Percentiles rank a stretch among this genome's conserved stretches.
phyloP scores from a whole-genome alignment of 1,140 invertebrate species.

The Drosophila setifemur region DNA sequence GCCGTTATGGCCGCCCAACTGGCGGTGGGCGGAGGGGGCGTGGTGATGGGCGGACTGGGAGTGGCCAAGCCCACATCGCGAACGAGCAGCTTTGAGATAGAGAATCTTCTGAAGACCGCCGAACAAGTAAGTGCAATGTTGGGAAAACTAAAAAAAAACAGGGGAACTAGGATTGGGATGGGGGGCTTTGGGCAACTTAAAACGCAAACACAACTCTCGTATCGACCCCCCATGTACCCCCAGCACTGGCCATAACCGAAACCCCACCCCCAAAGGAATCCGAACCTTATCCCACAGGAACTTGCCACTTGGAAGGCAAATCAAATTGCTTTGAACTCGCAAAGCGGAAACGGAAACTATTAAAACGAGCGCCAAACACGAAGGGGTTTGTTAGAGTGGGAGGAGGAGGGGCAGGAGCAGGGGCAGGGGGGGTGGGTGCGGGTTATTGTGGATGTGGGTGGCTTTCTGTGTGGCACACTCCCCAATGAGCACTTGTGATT shows the following conservation, averaged over 20 bases:
- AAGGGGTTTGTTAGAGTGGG: no score
- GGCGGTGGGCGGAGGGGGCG: slow-evolving; percentile 40
- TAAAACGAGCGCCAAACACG: slow-evolving; percentile 75
- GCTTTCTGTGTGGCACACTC: slow-evolving; percentile 18
- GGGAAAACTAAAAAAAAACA: slow-evolving; percentile 3
- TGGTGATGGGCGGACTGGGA: slow-evolving; percentile 48
- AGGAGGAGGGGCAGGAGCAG: no score
- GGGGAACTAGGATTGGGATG: neutral
- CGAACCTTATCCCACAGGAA: slow-evolving; percentile 38
- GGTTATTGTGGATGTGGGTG: neutral
- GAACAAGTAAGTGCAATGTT: slow-evolving; percentile 83
- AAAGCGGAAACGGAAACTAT: slow-evolving; percentile 78
- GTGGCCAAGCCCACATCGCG: slow-evolving; percentile 87
- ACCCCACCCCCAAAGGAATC: neutral
- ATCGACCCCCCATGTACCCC: neutral
- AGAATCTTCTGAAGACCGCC: slow-evolving; percentile 92
- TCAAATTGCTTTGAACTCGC: slow-evolving; percentile 75
- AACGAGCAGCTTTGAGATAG: slow-evolving; percentile 94
- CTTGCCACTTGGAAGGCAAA: slow-evolving; percentile 72
- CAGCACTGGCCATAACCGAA: neutral
- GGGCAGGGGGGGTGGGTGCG: neutral
- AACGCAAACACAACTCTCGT: neutral
- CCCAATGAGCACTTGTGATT: slow-evolving; percentile 68
- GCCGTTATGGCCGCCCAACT: slow-evolving; percentile 55
- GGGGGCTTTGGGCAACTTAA: neutral